These are phyloP conservation scores for Tapirus terrestris DNA, from an alignment of 2,113 vertebrate species.

Conservation along the genomic window DNA sequence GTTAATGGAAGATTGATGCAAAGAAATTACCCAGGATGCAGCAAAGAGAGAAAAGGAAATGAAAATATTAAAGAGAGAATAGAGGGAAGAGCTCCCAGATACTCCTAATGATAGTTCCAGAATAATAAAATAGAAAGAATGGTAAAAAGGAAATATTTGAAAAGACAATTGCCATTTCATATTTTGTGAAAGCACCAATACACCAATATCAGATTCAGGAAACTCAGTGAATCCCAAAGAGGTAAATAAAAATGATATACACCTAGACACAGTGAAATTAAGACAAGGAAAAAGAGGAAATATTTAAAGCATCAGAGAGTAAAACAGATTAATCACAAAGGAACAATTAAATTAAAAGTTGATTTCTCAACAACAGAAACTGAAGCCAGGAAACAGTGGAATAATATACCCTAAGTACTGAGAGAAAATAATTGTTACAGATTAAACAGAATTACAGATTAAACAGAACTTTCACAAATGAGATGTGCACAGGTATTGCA, in stretches of 20 bases:
- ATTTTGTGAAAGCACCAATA: not conserved
- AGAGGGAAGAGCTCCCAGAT: not conserved
- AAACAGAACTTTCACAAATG: not conserved
- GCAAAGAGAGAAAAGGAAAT: not conserved
- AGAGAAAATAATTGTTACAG: not conserved
- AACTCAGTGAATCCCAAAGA: not conserved
- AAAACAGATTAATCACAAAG: not conserved
- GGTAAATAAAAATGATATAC: not conserved
- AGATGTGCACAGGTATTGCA: not conserved
- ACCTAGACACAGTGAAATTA: not conserved
- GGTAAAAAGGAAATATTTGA: not conserved
- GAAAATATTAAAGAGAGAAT: not conserved
- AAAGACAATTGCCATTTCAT: not conserved
- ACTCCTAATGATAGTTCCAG: not conserved
- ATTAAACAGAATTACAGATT: not conserved
- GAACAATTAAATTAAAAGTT: not conserved
- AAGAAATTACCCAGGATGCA: not conserved
- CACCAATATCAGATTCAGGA: not conserved
- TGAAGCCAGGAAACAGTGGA: not conserved
- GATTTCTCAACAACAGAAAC: not conserved
- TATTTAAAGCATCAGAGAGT: not conserved
- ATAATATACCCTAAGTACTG: not conserved
- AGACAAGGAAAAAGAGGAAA: not conserved
- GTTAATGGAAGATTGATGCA: not conserved
- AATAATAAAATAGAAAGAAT: not conserved